Evolutionary conservation across 2,797 vertebrate genomes (phyloP).

Genomic region (Lophotriccus pileatus): DNA sequence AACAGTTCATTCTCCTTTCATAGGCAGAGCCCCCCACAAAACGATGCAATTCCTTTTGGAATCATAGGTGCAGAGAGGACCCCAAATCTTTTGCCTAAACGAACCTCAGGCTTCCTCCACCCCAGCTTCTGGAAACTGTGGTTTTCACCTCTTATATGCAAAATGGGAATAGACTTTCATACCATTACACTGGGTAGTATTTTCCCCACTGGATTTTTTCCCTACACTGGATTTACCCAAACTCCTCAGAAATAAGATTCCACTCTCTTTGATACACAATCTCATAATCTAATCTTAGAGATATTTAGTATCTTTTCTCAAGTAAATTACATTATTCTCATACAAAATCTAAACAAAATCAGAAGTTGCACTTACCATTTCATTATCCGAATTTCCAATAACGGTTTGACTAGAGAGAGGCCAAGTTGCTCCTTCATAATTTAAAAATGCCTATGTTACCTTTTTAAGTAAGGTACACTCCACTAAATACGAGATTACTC

Average conservation of each 20-base stretch:
- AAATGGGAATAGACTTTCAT: not conserved
- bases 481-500: not conserved
- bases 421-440: not conserved
- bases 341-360: not conserved
- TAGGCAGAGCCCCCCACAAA: not conserved
- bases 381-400: not conserved
- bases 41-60: not conserved
- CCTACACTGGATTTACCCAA: not conserved
- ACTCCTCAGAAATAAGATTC: not conserved
- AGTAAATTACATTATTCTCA: not conserved
- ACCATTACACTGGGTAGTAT: not conserved
- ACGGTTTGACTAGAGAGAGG: not conserved
- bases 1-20: fast-evolving
- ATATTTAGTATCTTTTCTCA: not conserved
- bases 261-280: not conserved
- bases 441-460: not conserved
- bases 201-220: not conserved
- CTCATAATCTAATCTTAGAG: not conserved
- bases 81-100: not conserved
- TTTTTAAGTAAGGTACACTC: not conserved
- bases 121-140: not conserved
- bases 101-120: not conserved
- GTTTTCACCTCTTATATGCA: not conserved
- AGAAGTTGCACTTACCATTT: not conserved
- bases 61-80: not conserved